These are phyloP conservation scores for Melitaea athalia DNA, from an alignment of 2,888 invertebrate species.

Conservation along the genomic window DNA sequence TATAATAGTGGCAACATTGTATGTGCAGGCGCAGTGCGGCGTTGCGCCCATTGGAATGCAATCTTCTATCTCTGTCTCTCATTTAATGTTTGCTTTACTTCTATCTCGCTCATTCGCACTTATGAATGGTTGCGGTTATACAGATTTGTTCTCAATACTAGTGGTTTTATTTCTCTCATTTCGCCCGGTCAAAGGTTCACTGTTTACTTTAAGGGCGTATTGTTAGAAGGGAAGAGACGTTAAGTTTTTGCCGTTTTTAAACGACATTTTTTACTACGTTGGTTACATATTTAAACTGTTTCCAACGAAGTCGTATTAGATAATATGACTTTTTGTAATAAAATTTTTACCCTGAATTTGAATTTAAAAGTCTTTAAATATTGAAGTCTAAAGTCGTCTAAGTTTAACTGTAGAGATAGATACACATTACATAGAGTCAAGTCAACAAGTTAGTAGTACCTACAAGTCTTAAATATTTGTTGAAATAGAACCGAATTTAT, in stretches of 20 bases:
- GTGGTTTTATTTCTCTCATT: conserved; percentile 54
- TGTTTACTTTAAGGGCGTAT: conserved; percentile 45
- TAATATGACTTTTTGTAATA: no score
- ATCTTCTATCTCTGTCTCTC: conserved; percentile 76
- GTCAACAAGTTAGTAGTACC: no score
- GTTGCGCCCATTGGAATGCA: conserved; percentile 69
- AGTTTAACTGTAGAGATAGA: no score
- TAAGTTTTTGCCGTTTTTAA: background rate
- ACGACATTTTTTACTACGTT: background rate
- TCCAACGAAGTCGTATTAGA: no score
- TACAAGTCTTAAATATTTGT: no score
- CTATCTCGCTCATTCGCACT: conserved; percentile 67
- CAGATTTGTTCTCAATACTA: conserved; percentile 62
- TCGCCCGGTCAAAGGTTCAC: conserved; percentile 47
- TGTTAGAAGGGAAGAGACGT: background rate
- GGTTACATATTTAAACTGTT: background rate
- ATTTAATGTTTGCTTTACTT: conserved; percentile 60
- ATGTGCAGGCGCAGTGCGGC: conserved; percentile 47
- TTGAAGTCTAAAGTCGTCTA: no score
- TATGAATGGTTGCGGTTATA: conserved; percentile 69
- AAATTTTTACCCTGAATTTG: no score
- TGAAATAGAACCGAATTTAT: no score
- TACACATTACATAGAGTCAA: no score
- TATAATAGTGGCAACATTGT: conserved; percentile 41
- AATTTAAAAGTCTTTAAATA: no score